Evolutionary conservation across 2,113 vertebrate species (phyloP).

Genomic region (Peromyscus californicus): DNA sequence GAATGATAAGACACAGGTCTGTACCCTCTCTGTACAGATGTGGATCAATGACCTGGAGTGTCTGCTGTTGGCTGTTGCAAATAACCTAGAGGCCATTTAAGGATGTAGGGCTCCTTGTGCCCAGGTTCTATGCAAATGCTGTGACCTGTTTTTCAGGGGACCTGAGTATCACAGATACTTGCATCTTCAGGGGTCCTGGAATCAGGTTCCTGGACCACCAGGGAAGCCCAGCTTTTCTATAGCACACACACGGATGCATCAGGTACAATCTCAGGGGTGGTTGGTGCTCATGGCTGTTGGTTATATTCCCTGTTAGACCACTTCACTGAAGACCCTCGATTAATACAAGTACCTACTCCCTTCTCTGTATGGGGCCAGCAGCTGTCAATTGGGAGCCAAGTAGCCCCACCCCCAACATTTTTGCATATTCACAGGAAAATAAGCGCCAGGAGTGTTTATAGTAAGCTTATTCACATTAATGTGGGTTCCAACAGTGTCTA

Average conservation of each 20-base stretch:
- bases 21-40: not conserved
- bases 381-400: slow-evolving; percentile 22
- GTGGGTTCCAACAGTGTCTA: not conserved
- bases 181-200: not conserved
- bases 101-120: too few relatives aligned
- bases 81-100: not conserved
- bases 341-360: slow-evolving; percentile 3
- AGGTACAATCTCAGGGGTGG: not conserved
- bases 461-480: not conserved
- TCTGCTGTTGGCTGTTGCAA: not conserved
- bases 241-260: not conserved
- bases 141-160: too few relatives aligned
- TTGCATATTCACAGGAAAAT: not conserved
- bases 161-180: not conserved
- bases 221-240: not conserved
- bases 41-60: not conserved
- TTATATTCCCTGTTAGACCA: not conserved
- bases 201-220: not conserved
- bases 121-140: not conserved
- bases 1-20: not conserved
- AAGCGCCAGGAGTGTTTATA: not conserved
- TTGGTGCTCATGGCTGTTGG: not conserved
- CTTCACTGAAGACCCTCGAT: slow-evolving; percentile 15
- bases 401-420: not conserved
- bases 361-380: not conserved